These are phyloP conservation scores for Euthynnus affinis DNA, from an alignment of 2,797 vertebrate genomes.

Conservation along the genomic window DNA sequence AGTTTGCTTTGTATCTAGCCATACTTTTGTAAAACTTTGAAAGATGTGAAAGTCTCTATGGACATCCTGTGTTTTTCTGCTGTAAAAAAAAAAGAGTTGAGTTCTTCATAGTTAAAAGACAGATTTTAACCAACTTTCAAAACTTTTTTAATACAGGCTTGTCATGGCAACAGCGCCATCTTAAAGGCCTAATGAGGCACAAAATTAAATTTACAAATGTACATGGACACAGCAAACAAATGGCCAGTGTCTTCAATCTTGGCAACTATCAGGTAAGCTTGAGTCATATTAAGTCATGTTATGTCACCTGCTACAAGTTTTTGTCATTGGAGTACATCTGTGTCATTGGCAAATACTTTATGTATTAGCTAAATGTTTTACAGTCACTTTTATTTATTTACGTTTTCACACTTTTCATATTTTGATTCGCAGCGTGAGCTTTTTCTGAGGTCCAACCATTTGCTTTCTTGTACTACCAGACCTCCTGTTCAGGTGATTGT, in stretches of 20 bases:
- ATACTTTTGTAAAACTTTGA: neutral
- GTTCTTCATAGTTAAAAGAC: neutral
- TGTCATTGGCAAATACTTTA: neutral
- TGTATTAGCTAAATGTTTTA: neutral
- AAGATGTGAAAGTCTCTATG: neutral
- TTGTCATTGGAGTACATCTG: neutral
- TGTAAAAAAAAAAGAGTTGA: neutral
- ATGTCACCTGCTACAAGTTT: neutral
- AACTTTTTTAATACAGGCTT: conserved; percentile 10
- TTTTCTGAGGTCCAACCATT: neutral
- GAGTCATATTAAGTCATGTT: neutral
- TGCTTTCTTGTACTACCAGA: neutral
- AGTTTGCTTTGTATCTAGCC: neutral
- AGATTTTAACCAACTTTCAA: conserved; percentile 7
- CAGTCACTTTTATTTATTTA: too few species aligned
- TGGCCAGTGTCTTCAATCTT: neutral
- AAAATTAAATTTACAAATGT: neutral
- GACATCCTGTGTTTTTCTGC: neutral
- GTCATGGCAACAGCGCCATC: neutral
- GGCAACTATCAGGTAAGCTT: neutral
- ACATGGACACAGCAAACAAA: neutral
- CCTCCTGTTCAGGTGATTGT: neutral
- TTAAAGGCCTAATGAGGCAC: neutral
- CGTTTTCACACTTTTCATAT: too few species aligned
- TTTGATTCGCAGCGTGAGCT: too few species aligned